phyloP scores from a whole-genome alignment of 1,140 invertebrate genomes.

The Gyrodactylus salaris region DNA sequence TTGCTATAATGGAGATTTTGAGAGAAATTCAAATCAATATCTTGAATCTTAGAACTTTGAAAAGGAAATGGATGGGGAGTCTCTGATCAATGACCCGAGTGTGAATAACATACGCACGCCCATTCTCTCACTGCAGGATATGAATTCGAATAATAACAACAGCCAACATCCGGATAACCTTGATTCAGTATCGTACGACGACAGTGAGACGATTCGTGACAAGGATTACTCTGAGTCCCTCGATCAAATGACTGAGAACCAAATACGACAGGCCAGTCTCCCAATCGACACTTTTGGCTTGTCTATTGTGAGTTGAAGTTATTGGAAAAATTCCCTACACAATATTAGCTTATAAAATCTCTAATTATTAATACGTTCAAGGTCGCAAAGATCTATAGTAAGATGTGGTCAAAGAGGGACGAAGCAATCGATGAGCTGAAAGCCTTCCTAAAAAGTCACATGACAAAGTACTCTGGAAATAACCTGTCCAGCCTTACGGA shows the following conservation, averaged over 20 bases:
- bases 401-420: slow-evolving; percentile 58
- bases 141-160: too few relatives aligned
- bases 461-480: background rate
- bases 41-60: background rate
- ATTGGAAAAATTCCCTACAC: background rate
- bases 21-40: background rate
- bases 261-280: slow-evolving; percentile 50
- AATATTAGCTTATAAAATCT: too few relatives aligned
- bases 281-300: slow-evolving; percentile 60
- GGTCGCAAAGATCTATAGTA: slow-evolving; percentile 57
- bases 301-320: slow-evolving; percentile 30
- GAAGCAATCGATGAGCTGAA: slow-evolving; percentile 31
- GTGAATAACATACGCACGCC: background rate
- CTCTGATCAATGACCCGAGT: background rate
- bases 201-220: background rate
- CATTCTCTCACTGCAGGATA: background rate
- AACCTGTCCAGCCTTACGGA: background rate
- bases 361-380: background rate
- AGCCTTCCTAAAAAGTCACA: slow-evolving; percentile 7
- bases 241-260: slow-evolving; percentile 30
- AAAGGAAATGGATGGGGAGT: background rate
- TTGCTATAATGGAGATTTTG: background rate
- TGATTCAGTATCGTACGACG: background rate
- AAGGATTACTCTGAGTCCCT: slow-evolving; percentile 11
- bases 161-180: background rate